Conservation (phyloP, 2,888 invertebrate genomes). For the Rotaria socialis region DNA sequence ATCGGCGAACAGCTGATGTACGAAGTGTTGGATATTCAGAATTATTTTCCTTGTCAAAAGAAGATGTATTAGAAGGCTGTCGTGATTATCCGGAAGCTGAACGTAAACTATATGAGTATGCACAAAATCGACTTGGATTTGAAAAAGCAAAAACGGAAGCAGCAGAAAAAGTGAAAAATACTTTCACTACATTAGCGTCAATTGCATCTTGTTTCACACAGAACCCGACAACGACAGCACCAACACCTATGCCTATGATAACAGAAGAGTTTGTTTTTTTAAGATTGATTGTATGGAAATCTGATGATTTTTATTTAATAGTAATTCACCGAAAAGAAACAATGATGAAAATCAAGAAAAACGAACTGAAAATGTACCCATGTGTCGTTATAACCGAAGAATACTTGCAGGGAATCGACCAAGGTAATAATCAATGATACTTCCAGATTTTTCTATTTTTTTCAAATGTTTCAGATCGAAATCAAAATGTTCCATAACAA, state of each 20-base stretch:
- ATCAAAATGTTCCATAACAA: not conserved
- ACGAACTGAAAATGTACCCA: not conserved
- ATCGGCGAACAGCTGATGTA: slow-evolving; percentile 63
- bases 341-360: not conserved
- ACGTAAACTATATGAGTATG: slow-evolving; percentile 20
- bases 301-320: not conserved
- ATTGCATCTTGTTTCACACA: slow-evolving; percentile 12
- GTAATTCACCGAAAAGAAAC: not conserved
- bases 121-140: not conserved
- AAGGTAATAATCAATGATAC: not conserved
- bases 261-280: not conserved
- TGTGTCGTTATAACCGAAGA: not conserved
- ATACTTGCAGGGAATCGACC: not conserved
- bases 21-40: slow-evolving; percentile 53
- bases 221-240: not conserved
- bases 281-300: not conserved
- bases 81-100: slow-evolving; percentile 47
- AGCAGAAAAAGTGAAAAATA: not conserved
- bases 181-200: slow-evolving; percentile 12
- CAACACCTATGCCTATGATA: not conserved
- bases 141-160: slow-evolving; percentile 16
- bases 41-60: slow-evolving; percentile 52
- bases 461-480: not conserved
- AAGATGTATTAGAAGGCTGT: slow-evolving; percentile 51
- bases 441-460: too few species aligned